Percentiles rank a stretch among this genome's conserved stretches.
phyloP scores from a whole-genome alignment of 2,797 vertebrate genomes.

The Sebastes glaucus region DNA sequence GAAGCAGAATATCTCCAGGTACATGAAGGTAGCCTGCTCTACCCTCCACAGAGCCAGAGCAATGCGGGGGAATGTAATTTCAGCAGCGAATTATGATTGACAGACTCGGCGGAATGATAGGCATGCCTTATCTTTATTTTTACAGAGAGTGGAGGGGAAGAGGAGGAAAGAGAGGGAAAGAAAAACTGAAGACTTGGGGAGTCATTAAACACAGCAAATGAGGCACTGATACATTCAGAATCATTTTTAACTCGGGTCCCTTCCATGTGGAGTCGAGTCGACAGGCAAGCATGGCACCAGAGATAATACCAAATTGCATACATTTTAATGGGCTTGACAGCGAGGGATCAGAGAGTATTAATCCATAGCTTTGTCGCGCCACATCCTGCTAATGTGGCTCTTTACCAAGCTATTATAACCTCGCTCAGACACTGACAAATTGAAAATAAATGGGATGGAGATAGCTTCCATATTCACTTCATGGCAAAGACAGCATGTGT shows the following conservation, averaged over 20 bases:
- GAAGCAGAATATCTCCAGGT: constrained; percentile 12
- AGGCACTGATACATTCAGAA: constrained; percentile 63
- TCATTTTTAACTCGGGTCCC: constrained; percentile 51
- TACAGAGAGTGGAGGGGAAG: constrained; percentile 9
- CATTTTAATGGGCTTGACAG: constrained; percentile 77
- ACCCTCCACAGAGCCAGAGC: constrained; percentile 15
- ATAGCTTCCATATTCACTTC: constrained; percentile 33
- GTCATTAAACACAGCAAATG: constrained; percentile 68
- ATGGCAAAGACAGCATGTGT: not conserved
- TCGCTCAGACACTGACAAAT: constrained; percentile 58
- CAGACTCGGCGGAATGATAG: constrained; percentile 55
- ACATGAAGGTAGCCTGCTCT: not conserved
- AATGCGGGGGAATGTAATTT: constrained; percentile 49
- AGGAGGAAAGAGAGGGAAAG: constrained; percentile 4
- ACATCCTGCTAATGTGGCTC: constrained; percentile 68
- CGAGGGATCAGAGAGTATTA: constrained; percentile 73
- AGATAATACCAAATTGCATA: constrained; percentile 74
- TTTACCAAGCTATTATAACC: constrained; percentile 69
- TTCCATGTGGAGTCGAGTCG: constrained; percentile 35
- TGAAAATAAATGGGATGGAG: constrained; percentile 61
- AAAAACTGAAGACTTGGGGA: constrained; percentile 28
- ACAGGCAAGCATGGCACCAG: constrained; percentile 43
- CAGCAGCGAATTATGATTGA: constrained; percentile 67
- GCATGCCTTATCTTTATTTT: constrained; percentile 66
- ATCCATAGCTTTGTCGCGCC: constrained; percentile 67